These are phyloP conservation scores for Gallirallus australis DNA, from an alignment of 2,797 vertebrate species.

Conservation along the genomic window DNA sequence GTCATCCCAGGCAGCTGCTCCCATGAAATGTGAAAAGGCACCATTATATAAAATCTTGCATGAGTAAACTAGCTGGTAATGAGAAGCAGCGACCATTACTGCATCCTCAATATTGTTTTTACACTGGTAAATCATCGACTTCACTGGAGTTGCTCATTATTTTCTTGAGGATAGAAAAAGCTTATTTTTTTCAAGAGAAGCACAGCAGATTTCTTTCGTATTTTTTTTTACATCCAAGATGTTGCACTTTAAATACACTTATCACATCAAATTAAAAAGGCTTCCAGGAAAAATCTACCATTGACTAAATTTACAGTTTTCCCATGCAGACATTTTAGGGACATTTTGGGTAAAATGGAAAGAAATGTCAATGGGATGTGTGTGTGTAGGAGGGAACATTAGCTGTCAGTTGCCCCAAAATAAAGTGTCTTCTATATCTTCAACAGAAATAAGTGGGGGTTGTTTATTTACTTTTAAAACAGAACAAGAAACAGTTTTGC, in stretches of 20 bases:
- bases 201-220: not conserved
- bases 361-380: not conserved
- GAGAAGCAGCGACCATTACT: not conserved
- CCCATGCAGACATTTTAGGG: not conserved
- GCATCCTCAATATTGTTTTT: not conserved
- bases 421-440: not conserved
- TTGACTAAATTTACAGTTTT: constrained; percentile 1
- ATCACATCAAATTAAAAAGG: not conserved
- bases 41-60: not conserved
- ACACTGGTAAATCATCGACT: not conserved
- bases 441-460: not conserved
- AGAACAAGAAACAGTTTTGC: not conserved
- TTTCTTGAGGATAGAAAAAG: not conserved
- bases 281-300: not conserved
- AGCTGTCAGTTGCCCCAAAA: not conserved
- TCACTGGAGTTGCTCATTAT: not conserved
- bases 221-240: not conserved
- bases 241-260: not conserved
- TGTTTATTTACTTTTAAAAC: not conserved
- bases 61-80: not conserved
- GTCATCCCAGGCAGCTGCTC: constrained; percentile 32
- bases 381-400: not conserved
- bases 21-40: constrained; percentile 21
- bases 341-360: not conserved
- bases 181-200: not conserved